Conservation (phyloP, 2,888 invertebrate genomes). For the Agrotis exclamationis region DNA sequence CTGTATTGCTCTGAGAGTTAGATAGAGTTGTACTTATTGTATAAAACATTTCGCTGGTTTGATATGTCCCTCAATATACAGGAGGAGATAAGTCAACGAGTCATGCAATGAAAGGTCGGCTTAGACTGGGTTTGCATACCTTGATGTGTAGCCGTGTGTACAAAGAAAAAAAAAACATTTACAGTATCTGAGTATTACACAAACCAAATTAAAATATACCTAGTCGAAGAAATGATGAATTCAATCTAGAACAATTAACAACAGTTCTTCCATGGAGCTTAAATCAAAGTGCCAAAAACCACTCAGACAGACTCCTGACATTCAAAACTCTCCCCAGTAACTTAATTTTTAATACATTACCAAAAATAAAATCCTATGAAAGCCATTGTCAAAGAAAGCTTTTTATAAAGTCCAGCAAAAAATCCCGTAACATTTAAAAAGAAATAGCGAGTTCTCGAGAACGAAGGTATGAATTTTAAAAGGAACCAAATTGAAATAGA, state of each 20-base stretch:
- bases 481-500: conserved; percentile 70
- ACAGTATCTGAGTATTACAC: too few relatives aligned
- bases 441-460: conserved; percentile 53
- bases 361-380: conserved; percentile 28
- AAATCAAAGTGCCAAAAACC: not conserved
- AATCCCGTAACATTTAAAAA: conserved; percentile 51
- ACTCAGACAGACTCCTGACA: conserved; percentile 24
- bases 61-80: too few relatives aligned
- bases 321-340: conserved; percentile 18
- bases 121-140: too few relatives aligned
- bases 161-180: too few relatives aligned
- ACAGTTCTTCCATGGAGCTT: not conserved
- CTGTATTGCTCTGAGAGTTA: too few relatives aligned
- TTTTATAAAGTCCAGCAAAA: conserved; percentile 35
- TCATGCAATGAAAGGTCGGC: too few relatives aligned
- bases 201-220: too few relatives aligned
- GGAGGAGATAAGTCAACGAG: too few relatives aligned
- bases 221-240: not conserved
- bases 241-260: not conserved
- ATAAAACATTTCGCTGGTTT: too few relatives aligned
- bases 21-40: too few relatives aligned
- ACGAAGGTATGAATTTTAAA: conserved; percentile 73
- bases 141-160: too few relatives aligned
- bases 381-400: conserved; percentile 47
- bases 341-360: conserved; percentile 31